A percentile compares a stretch with the other conserved stretches of the same genome.
These are phyloP conservation scores for Leucoma salicis DNA, from an alignment of 2,888 invertebrate species.

Conservation along the genomic window DNA sequence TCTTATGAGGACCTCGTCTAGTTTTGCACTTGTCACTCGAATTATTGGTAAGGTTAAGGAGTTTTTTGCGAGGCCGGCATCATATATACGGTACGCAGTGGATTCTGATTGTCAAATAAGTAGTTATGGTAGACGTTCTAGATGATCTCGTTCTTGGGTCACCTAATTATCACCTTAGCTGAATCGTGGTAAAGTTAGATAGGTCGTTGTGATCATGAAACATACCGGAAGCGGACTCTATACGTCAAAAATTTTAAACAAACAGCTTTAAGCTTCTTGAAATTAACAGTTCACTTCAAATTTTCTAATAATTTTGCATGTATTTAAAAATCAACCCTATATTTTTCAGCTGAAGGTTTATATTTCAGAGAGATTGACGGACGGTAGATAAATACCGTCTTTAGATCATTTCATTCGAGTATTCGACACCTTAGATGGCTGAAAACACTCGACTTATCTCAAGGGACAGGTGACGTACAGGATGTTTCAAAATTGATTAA, in stretches of 20 bases:
- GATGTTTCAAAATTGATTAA: slow-evolving; percentile 31
- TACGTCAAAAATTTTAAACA: slow-evolving; percentile 16
- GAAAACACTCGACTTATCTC: slow-evolving; percentile 57
- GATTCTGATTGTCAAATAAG: too few species aligned
- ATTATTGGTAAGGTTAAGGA: too few species aligned
- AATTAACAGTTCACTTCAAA: slow-evolving; percentile 27
- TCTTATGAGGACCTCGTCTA: too few species aligned
- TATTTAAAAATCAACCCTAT: slow-evolving; percentile 14
- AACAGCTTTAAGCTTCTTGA: slow-evolving; percentile 16
- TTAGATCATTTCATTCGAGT: slow-evolving; percentile 43
- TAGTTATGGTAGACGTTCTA: too few species aligned
- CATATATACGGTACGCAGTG: too few species aligned
- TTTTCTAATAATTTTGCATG: slow-evolving; percentile 9
- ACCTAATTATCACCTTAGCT: too few species aligned
- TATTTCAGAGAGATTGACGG: slow-evolving; percentile 12
- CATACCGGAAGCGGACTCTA: too few species aligned
- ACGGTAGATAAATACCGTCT: slow-evolving; percentile 33
- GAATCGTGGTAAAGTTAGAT: too few species aligned
- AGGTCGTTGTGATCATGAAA: too few species aligned
- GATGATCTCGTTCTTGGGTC: too few species aligned
- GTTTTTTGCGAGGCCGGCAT: too few species aligned
- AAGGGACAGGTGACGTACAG: slow-evolving; percentile 45
- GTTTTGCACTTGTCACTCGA: too few species aligned
- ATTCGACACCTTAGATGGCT: slow-evolving; percentile 56
- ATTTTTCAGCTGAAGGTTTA: slow-evolving; percentile 1